phyloP scores from a whole-genome alignment of 2,888 invertebrate species.

The Leistus spinibarbis region DNA sequence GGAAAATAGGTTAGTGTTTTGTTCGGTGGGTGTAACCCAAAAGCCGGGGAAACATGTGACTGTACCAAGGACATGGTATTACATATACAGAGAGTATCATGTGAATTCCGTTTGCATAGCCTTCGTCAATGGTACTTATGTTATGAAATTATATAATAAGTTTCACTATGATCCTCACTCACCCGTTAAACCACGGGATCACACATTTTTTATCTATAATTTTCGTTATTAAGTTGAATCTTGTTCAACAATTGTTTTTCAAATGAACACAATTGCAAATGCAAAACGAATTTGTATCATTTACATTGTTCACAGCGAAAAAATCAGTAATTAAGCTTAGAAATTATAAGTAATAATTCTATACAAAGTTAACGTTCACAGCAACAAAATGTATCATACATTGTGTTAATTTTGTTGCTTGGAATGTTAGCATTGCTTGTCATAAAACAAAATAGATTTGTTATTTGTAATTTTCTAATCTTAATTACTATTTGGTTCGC shows the following conservation, averaged over 20 bases:
- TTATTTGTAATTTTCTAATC: too few relatives aligned
- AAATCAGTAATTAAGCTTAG: too few relatives aligned
- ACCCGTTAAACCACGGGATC: slow-evolving; percentile 7
- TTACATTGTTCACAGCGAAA: neutral
- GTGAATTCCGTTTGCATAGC: slow-evolving; percentile 37
- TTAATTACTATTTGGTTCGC: too few relatives aligned
- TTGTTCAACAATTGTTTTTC: neutral
- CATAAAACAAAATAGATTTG: too few relatives aligned
- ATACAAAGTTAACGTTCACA: too few relatives aligned
- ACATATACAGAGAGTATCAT: slow-evolving; percentile 26
- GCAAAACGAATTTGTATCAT: neutral
- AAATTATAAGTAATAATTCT: too few relatives aligned
- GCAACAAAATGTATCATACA: too few relatives aligned
- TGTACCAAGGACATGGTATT: slow-evolving; percentile 32
- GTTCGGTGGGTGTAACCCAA: slow-evolving; percentile 49
- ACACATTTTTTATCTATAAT: neutral
- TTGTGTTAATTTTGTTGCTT: too few relatives aligned
- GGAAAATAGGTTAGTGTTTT: slow-evolving; percentile 6
- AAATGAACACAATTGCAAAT: neutral
- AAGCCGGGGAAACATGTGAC: slow-evolving; percentile 53
- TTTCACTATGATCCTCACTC: slow-evolving; percentile 19
- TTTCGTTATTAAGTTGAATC: neutral
- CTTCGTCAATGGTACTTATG: slow-evolving; percentile 34
- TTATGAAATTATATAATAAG: slow-evolving; percentile 34
- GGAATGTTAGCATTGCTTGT: too few relatives aligned